These are phyloP conservation scores for Peromyscus aztecus DNA, from an alignment of 2,797 vertebrate species.

Conservation along the genomic window DNA sequence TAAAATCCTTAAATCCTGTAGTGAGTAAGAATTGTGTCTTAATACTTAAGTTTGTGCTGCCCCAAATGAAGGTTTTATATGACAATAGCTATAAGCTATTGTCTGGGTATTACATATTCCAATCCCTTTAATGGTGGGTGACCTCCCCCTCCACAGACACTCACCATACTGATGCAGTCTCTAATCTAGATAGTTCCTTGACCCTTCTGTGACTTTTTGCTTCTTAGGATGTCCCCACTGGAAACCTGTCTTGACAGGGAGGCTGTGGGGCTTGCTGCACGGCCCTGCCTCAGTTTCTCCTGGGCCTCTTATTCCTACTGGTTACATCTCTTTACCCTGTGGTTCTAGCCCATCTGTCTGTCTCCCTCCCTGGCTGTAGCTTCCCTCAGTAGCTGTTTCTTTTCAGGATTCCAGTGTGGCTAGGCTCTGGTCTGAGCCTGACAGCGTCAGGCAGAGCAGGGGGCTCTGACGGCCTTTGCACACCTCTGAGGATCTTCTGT, in stretches of 20 bases:
- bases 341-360: no score
- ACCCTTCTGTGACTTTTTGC: not conserved
- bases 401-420: not conserved
- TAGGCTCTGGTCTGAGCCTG: not conserved
- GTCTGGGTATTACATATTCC: not conserved
- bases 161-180: not conserved
- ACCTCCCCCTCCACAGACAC: no score
- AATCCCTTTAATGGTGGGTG: not conserved
- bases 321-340: not conserved
- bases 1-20: not conserved
- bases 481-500: not conserved
- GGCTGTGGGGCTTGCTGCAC: not conserved
- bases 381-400: not conserved
- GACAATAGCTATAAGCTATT: not conserved
- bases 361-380: not conserved
- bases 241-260: not conserved
- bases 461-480: not conserved
- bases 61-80: not conserved
- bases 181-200: not conserved
- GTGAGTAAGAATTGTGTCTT: not conserved
- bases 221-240: not conserved
- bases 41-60: not conserved
- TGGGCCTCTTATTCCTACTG: not conserved
- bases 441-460: not conserved
- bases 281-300: not conserved